Evolutionary conservation across 2,888 invertebrate genomes (phyloP).

Genomic region (Drosophila subsilvestris): DNA sequence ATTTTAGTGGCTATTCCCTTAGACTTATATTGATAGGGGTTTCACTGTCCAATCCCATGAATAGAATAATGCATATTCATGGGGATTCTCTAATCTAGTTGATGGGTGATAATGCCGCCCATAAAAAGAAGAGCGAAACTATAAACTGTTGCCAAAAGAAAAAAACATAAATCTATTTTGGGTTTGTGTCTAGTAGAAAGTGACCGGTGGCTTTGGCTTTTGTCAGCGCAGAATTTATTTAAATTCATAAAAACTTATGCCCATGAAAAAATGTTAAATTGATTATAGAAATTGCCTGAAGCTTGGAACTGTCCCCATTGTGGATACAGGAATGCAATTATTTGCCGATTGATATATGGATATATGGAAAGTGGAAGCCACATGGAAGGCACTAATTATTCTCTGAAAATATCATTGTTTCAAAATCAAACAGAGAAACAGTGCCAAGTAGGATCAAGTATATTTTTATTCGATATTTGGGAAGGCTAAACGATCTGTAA

Average conservation of each 20-base stretch:
- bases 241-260: conserved; percentile 19
- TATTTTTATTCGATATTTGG: neutral
- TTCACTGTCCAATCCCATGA: conserved; percentile 36
- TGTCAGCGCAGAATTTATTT: conserved; percentile 23
- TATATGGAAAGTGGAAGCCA: neutral
- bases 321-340: conserved; percentile 33
- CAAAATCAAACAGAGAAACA: no score
- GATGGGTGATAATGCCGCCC: conserved; percentile 31
- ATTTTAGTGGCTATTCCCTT: neutral
- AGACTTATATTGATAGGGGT: neutral
- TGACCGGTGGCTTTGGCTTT: conserved; percentile 49
- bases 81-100: conserved; percentile 37
- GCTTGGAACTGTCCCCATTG: conserved; percentile 11
- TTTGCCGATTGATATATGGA: conserved; percentile 9
- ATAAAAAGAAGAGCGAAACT: conserved; percentile 49
- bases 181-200: conserved; percentile 61
- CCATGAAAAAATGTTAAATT: conserved; percentile 32
- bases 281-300: conserved; percentile 38
- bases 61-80: conserved; percentile 19
- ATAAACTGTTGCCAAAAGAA: conserved; percentile 60
- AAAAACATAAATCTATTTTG: conserved; percentile 50
- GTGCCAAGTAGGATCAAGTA: neutral
- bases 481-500: neutral
- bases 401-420: neutral
- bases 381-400: conserved; percentile 8